Base-by-base conservation (phyloP, 1,140 invertebrate species). In the Zaprionus vittiger region DNA sequence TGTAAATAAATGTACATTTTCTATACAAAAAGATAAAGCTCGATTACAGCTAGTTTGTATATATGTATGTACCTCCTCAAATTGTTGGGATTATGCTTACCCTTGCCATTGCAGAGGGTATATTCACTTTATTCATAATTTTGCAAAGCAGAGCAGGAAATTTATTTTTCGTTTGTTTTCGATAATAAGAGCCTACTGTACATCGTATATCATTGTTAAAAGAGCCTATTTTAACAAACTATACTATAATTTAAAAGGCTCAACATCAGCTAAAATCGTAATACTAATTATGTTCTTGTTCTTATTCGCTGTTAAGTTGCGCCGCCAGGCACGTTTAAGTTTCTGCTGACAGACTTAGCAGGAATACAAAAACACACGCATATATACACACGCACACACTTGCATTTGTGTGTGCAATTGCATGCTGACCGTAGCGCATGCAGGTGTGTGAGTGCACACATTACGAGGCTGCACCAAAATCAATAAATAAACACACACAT, bases 391-490 rank as follows among this genome's bases (percentile, higher is more conserved):
- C 24, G 54, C 57, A 28, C 12, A 28, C 9, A 47, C 5, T 20
- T 49, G 12, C 61, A 47, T 7, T 20, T 4, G 28, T 55, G 54
- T 22, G 28, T 31, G 5, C 37, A 67, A 14, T 52, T n/a, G n/a
- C n/a, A 44, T 11, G n/a, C 41, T 44, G 41, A 3, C n/a, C n/a
- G 41, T 41, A n/a, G 20, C 49, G 14, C 2, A 22, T 37, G 17
- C 24, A 34, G 9, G 17, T 54, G n/a, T 37, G 28, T 34, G 26
- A 49, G 44, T 24, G 17, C 28, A 63, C 56, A 69, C 37, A 12
- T 56, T 52, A 54, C 52, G 37, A 69, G 62, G 49, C 66, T 66
- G 59, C 72, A 74, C 38, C 52, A 63, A 74, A 74, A 74, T 74
- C 72, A 74, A 74, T 74, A 70, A 26, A 31, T 56, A n/a, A 56